Evolutionary conservation across 2,797 vertebrate genomes (phyloP), one percentile per base, ranked within the genome.

Genomic region (Chlorospingus semifuscus): DNA sequence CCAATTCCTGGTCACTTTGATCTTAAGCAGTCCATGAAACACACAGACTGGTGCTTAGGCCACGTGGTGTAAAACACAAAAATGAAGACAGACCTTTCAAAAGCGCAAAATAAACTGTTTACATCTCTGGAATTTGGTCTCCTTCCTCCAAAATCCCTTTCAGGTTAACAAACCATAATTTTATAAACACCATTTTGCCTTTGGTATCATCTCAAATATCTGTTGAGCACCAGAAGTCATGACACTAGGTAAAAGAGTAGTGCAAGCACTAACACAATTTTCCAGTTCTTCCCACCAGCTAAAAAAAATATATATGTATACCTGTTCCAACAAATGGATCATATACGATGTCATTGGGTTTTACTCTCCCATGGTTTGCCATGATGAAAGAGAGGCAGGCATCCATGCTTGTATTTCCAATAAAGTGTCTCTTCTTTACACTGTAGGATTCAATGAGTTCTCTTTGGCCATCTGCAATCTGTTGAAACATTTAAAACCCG

Each of bases 251-350:
- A n/a, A 7, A 47, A 78, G 27, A 0, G 4, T 13, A 15, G 34
- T 52, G 22, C 2, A 7, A 68, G 44, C 50, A 83, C 12, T 29
- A 64, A 70, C 7, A 60, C 27, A 32, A 11, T 14, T 26, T 49
- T 65, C 13, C 24, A 49, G 13, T 41, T 84, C 32, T 36, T 49
- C 15, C 55, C 11, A 2, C 2, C 5, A 57, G 29, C 2, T 76
- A 8, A 41, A 49, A 26, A 30, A 11, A 3, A 39, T 12, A 41
- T 29, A 52, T 20, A 26, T 2, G 94, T 32, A 97, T 97, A 99
- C 99, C 99, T 97, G 99, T 99, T 97, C 99, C 99, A 88, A 99
- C 99, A 98, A 99, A 99, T 1, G 99, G 99, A 97, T 99, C 99
- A 92, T 99, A 99, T 15, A 99, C 98, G 32, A 99, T 75, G 97